Conservation (phyloP, 2,113 vertebrate genomes). For the Ceyx melanurus region DNA sequence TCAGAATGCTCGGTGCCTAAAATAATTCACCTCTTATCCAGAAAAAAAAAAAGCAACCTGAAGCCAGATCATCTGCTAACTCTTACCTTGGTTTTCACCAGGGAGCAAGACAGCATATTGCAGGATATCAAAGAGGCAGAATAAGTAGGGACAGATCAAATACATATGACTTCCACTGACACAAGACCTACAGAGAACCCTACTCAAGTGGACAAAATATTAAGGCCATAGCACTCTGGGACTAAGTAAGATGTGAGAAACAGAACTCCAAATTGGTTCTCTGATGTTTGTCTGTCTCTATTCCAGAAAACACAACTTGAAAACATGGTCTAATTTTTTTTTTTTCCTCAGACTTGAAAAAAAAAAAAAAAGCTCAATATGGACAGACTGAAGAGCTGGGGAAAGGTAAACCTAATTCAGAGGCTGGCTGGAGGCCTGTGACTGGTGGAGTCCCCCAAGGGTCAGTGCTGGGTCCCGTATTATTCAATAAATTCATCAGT, state of each 20-base stretch:
- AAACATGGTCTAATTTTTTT: background rate
- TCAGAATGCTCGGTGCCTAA: background rate
- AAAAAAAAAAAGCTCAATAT: background rate
- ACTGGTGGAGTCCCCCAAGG: too few relatives aligned
- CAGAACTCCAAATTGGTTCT: background rate
- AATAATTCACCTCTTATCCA: background rate
- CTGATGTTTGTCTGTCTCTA: background rate
- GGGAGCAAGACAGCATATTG: background rate
- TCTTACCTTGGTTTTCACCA: background rate
- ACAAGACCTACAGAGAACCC: background rate
- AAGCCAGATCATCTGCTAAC: background rate
- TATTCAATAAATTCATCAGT: too few relatives aligned
- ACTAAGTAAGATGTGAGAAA: background rate
- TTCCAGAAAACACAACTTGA: background rate
- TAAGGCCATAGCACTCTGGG: background rate
- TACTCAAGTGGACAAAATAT: background rate
- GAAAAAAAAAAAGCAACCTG: background rate
- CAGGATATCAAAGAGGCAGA: background rate
- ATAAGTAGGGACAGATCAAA: background rate
- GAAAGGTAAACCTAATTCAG: too few relatives aligned
- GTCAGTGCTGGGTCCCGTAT: too few relatives aligned
- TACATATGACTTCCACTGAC: background rate
- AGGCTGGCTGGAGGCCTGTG: too few relatives aligned
- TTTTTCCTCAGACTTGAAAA: background rate
- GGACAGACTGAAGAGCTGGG: too few relatives aligned